Conservation (phyloP, 2,888 invertebrate species). For the Tetrapedia diversipes region DNA sequence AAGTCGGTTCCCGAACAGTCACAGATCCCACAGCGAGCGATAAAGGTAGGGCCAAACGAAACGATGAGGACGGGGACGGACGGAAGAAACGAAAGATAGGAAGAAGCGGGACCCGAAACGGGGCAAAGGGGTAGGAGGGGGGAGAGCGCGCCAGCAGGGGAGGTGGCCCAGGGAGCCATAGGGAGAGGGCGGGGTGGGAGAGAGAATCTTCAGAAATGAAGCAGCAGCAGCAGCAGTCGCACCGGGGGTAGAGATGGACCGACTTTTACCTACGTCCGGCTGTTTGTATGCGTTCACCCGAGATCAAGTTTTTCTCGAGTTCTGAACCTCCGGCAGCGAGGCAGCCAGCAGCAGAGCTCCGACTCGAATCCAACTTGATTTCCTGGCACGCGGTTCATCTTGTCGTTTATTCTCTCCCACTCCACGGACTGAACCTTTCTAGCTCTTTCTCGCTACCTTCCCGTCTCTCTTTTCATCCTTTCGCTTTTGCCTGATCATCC, state of each 20-base stretch:
- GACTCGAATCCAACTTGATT: conserved; percentile 80
- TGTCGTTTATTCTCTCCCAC: conserved; percentile 69
- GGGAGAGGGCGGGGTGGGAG: conserved; percentile 29
- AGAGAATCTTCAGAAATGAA: conserved; percentile 74
- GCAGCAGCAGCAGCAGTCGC: conserved; percentile 62
- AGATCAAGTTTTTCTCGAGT: conserved; percentile 82
- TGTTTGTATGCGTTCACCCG: conserved; percentile 76
- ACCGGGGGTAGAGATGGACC: conserved; percentile 64
- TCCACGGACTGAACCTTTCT: conserved; percentile 47
- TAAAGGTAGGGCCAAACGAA: conserved; percentile 48
- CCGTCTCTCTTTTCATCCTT: conserved; percentile 24
- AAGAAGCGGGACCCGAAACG: conserved; percentile 32
- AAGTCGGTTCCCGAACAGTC: conserved; percentile 71
- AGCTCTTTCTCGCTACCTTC: conserved; percentile 17
- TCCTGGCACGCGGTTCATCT: conserved; percentile 81
- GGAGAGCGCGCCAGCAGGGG: conserved; percentile 34
- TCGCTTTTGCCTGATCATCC: conserved; percentile 47
- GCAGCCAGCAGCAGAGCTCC: conserved; percentile 66
- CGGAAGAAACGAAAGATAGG: conserved; percentile 42
- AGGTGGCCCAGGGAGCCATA: conserved; percentile 43
- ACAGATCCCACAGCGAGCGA: conserved; percentile 67
- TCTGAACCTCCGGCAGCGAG: conserved; percentile 72
- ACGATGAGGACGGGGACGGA: conserved; percentile 40
- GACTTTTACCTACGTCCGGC: conserved; percentile 57
- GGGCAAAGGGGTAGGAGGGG: too few relatives aligned